Percentiles rank a stretch among this genome's conserved stretches.
Conservation (phyloP, 1,140 invertebrate species). For the Cydia amplana region DNA sequence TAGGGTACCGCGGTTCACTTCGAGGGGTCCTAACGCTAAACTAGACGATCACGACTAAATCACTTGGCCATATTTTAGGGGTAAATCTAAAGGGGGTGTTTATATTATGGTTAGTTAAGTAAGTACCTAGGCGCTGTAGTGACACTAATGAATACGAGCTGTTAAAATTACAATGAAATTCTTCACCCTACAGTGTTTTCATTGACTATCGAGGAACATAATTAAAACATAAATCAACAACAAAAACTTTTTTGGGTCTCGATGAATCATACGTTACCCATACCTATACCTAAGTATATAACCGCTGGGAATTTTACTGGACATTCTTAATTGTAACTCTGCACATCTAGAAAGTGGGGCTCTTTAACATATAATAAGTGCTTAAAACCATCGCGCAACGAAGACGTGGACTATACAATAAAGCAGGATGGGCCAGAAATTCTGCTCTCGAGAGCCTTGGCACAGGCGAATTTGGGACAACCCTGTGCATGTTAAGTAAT, state of each 20-base stretch:
- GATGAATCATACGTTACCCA: too few relatives aligned
- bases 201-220: not conserved
- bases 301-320: not conserved
- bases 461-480: slow-evolving; percentile 3
- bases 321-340: too few relatives aligned
- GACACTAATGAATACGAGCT: too few relatives aligned
- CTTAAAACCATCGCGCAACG: not conserved
- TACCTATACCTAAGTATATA: not conserved
- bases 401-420: not conserved
- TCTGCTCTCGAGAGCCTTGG: slow-evolving; percentile 1
- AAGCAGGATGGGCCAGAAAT: not conserved
- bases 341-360: not conserved
- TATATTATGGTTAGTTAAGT: too few relatives aligned
- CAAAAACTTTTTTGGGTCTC: not conserved
- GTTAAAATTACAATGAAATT: too few relatives aligned
- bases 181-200: too few relatives aligned
- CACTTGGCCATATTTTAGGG: too few relatives aligned
- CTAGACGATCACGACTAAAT: too few relatives aligned
- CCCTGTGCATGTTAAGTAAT: slow-evolving; percentile 16
- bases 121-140: too few relatives aligned
- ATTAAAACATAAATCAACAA: not conserved
- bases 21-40: too few relatives aligned
- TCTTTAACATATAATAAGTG: not conserved
- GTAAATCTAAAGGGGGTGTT: too few relatives aligned
- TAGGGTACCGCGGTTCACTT: too few relatives aligned